A percentile compares a stretch with the other conserved stretches of the same genome.
Evolutionary conservation across 2,888 invertebrate species (phyloP).

Genomic region (Leucophenga maculata): DNA sequence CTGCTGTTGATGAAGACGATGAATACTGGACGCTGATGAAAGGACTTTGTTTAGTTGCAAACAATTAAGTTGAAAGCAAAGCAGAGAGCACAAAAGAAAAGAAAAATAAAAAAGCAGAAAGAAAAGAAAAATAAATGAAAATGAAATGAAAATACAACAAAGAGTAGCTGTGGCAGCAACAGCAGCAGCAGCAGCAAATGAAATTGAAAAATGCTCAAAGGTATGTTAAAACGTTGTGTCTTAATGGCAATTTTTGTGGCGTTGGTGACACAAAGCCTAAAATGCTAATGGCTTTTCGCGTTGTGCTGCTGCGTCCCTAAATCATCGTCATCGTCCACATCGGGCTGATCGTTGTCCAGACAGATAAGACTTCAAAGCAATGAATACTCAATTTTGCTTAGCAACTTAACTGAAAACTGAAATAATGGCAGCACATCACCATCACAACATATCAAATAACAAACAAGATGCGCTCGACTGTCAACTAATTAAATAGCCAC

Average conservation of each 20-base stretch:
- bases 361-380: slow-evolving; percentile 3
- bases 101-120: slow-evolving; percentile 30
- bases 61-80: slow-evolving; percentile 64
- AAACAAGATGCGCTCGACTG: not conserved
- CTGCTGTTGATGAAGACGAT: not conserved
- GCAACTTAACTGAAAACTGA: too few species aligned
- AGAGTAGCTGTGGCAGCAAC: not conserved
- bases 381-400: not conserved
- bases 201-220: slow-evolving; percentile 11
- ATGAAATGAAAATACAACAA: not conserved
- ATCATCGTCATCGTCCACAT: too few species aligned
- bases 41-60: slow-evolving; percentile 59
- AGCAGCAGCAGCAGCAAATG: not conserved
- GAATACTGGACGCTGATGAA: slow-evolving; percentile 46
- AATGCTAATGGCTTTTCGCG: slow-evolving; percentile 1
- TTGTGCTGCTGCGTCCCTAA: not conserved
- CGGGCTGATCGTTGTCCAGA: not conserved
- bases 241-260: not conserved
- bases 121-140: not conserved
- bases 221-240: not conserved
- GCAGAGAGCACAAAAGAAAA: slow-evolving; percentile 39
- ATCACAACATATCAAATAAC: not conserved
- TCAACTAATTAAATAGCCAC: slow-evolving; percentile 14
- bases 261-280: slow-evolving; percentile 3
- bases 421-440: too few species aligned